Percentiles rank a stretch among this genome's conserved stretches.
These are phyloP conservation scores for Nothoprocta perdicaria DNA, from an alignment of 2,113 vertebrate genomes.

Conservation along the genomic window DNA sequence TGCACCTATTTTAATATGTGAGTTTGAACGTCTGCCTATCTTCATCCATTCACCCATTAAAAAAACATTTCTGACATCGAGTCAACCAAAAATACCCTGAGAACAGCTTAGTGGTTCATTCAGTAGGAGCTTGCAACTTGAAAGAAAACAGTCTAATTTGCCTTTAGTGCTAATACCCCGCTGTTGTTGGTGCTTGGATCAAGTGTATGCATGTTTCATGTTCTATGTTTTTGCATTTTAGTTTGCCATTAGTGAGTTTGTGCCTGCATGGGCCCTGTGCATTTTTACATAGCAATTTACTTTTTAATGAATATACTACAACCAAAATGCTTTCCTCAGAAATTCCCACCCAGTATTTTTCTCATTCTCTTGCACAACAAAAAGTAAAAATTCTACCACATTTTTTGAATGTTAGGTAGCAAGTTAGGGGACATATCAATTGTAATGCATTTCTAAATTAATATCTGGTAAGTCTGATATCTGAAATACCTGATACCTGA, in stretches of 20 bases:
- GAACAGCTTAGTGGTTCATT: not conserved
- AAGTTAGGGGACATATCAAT: not conserved
- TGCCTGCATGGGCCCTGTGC: not conserved
- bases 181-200: not conserved
- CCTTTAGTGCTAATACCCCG: accelerated
- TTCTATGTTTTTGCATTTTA: not conserved
- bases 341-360: not conserved
- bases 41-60: not conserved
- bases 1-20: accelerated
- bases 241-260: not conserved
- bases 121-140: not conserved
- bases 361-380: not conserved
- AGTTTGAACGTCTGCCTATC: not conserved
- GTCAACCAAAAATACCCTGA: not conserved
- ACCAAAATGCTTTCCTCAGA: not conserved
- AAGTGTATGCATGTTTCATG: not conserved
- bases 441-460: not conserved
- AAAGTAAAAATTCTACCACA: not conserved
- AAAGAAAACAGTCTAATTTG: not conserved
- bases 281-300: not conserved
- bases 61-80: not conserved
- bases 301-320: not conserved
- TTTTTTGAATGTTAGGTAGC: not conserved
- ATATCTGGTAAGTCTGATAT: not conserved
- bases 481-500: not conserved